These are phyloP conservation scores for Mellilla xanthometata DNA, from an alignment of 2,888 invertebrate species.

Conservation along the genomic window DNA sequence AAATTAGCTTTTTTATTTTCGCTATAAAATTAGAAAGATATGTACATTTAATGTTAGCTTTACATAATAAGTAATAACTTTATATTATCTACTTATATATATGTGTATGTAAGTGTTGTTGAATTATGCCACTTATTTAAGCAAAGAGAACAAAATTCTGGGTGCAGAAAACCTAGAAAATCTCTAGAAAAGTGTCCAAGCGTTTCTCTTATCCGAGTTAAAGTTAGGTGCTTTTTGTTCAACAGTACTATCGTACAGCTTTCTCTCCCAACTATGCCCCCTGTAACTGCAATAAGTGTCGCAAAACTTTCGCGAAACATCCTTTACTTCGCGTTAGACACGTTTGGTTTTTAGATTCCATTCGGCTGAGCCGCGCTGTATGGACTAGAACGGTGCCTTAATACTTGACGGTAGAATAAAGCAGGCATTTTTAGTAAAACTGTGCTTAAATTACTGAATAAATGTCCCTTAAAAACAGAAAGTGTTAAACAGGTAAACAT, in stretches of 20 bases:
- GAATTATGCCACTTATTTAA: no score
- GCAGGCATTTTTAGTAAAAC: no score
- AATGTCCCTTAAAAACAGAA: no score
- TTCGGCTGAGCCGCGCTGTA: slow-evolving; percentile 27
- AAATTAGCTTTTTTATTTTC: no score
- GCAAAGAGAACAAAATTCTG: neutral
- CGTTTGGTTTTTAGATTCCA: slow-evolving; percentile 65
- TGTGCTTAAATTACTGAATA: no score
- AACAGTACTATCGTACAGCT: slow-evolving; percentile 24
- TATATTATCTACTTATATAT: no score
- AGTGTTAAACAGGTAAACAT: no score
- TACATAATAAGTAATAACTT: no score
- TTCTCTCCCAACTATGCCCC: slow-evolving; percentile 27
- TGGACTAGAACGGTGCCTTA: slow-evolving; percentile 1
- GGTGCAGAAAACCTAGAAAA: neutral
- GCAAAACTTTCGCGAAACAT: slow-evolving; percentile 63
- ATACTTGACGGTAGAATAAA: no score
- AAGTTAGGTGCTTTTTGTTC: slow-evolving; percentile 18
- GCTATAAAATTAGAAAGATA: no score
- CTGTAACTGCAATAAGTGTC: slow-evolving; percentile 66
- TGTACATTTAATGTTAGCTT: no score
- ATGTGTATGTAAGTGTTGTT: no score
- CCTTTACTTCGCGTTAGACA: slow-evolving; percentile 61
- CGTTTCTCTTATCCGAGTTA: slow-evolving; percentile 8
- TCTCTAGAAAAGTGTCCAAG: slow-evolving; percentile 1